Conservation (phyloP, 1,140 invertebrate genomes). For the Pachypeltis micranthus region DNA sequence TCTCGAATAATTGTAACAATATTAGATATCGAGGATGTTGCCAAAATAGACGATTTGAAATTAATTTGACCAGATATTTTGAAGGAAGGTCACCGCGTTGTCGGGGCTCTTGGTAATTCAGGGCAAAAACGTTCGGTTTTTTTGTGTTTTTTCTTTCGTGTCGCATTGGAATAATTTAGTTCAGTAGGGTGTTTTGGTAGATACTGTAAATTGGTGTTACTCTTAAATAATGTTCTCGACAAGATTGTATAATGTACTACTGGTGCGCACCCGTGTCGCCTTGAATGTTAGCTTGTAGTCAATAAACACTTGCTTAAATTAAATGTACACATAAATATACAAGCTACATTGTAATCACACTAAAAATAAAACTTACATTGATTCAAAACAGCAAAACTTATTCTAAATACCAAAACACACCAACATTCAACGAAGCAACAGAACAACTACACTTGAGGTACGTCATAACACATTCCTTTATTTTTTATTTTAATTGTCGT, state of each 20-base stretch:
- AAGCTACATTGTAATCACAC: background rate
- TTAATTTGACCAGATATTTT: background rate
- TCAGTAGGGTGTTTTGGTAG: background rate
- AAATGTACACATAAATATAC: background rate
- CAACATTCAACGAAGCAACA: constrained; percentile 9
- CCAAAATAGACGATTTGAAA: background rate
- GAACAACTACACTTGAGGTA: background rate
- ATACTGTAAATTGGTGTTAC: background rate
- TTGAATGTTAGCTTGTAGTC: background rate
- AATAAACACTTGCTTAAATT: background rate
- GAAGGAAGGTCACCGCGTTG: background rate
- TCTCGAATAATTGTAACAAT: background rate
- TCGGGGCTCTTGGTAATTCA: background rate
- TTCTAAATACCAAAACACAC: constrained; percentile 1
- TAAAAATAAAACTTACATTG: background rate
- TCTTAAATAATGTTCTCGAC: background rate
- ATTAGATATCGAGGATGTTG: background rate
- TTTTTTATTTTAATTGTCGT: too few species aligned
- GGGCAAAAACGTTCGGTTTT: background rate
- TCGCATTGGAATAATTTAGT: background rate
- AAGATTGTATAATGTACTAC: background rate
- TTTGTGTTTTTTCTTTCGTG: background rate
- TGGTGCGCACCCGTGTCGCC: background rate
- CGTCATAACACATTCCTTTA: background rate
- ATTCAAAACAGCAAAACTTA: background rate